A percentile compares a stretch with the other conserved stretches of the same genome.
Evolutionary conservation across 2,888 invertebrate genomes (phyloP).

Genomic region (Linnaemya tessellans): DNA sequence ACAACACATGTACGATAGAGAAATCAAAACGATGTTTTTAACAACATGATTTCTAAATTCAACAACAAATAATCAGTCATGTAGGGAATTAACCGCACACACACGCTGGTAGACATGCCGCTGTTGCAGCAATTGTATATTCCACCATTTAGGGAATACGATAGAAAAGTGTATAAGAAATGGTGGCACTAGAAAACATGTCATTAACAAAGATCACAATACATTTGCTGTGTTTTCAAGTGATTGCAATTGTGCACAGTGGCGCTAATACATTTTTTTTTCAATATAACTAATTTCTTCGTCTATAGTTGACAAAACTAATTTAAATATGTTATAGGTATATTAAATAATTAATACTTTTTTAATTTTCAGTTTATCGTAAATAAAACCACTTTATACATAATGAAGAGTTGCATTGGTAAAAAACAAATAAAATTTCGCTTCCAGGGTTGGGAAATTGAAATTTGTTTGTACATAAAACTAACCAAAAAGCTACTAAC

Average conservation of each 20-base stretch:
- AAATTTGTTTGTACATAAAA: no score
- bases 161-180: slow-evolving; percentile 22
- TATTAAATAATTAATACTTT: no score
- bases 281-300: background rate
- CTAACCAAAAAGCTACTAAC: no score
- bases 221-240: background rate
- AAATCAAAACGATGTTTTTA: slow-evolving; percentile 37
- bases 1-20: slow-evolving; percentile 40
- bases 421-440: no score
- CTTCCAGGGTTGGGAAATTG: no score
- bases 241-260: slow-evolving; percentile 7
- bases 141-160: slow-evolving; percentile 7
- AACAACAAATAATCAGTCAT: slow-evolving; percentile 59
- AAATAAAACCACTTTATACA: no score
- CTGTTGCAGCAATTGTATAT: slow-evolving; percentile 41
- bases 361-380: no score
- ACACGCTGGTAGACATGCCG: slow-evolving; percentile 17
- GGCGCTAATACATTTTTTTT: background rate
- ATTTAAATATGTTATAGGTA: no score
- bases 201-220: slow-evolving; percentile 3
- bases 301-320: no score
- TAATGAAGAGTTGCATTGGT: no score
- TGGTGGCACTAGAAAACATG: slow-evolving; percentile 4
- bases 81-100: slow-evolving; percentile 51
- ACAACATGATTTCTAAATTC: slow-evolving; percentile 56